A percentile compares a stretch with the other conserved stretches of the same genome.
These are phyloP conservation scores for Hydractinia symbiolongicarpus DNA, from an alignment of 30 jellyfish, hydroid and myxozoan species.

Conservation along the genomic window DNA sequence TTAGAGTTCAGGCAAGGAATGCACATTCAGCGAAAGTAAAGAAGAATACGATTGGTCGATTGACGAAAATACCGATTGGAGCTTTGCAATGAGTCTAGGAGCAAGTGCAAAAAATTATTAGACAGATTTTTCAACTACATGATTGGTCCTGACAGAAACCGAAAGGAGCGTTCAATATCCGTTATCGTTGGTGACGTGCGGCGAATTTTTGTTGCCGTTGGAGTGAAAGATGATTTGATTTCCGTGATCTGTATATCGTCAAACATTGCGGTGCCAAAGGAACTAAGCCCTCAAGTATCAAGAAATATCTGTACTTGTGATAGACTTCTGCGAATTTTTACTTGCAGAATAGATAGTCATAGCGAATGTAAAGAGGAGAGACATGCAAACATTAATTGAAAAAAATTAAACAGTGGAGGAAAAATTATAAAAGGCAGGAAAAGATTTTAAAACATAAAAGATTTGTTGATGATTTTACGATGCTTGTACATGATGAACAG, in stretches of 20 bases:
- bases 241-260: slow-evolving; percentile 1
- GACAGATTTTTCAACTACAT: background rate
- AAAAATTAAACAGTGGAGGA: slow-evolving; percentile 1
- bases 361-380: background rate
- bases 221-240: slow-evolving; percentile 2
- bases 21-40: too few species aligned
- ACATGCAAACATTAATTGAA: background rate
- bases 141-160: slow-evolving; percentile 8
- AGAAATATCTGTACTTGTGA: slow-evolving; percentile 5
- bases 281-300: background rate
- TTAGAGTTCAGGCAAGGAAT: too few species aligned
- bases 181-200: slow-evolving; percentile 14
- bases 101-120: too few species aligned
- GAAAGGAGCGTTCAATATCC: background rate
- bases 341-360: background rate
- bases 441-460: slow-evolving; percentile 3
- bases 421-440: slow-evolving; percentile 7
- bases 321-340: slow-evolving; percentile 11
- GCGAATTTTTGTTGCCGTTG: background rate
- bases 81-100: too few species aligned
- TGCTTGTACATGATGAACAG: too few species aligned
- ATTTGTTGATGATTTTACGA: too few species aligned
- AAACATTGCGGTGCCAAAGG: background rate
- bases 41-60: too few species aligned
- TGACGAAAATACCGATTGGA: too few species aligned